A percentile compares a stretch with the other conserved stretches of the same genome.
Conservation (phyloP, 2,888 invertebrate species). For the Coenonympha glycerion region DNA sequence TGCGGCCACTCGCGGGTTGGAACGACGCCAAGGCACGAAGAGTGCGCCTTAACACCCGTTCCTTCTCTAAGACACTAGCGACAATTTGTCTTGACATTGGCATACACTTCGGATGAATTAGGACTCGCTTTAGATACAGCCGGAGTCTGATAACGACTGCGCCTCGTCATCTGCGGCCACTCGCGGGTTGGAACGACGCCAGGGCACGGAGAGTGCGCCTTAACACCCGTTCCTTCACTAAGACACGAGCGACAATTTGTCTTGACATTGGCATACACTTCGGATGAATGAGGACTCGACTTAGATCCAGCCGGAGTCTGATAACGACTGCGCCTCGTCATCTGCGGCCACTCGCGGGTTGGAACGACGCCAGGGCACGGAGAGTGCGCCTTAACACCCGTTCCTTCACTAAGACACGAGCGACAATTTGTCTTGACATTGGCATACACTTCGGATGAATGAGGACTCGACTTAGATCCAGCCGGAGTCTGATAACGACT, state of each 20-base stretch:
- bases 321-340: too few relatives aligned
- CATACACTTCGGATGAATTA: background rate
- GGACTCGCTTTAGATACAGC: background rate
- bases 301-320: background rate
- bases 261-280: background rate
- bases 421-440: background rate
- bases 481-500: too few relatives aligned
- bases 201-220: too few relatives aligned
- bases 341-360: too few relatives aligned
- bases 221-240: too few relatives aligned
- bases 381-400: too few relatives aligned
- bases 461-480: background rate
- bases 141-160: background rate
- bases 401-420: too few relatives aligned
- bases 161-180: too few relatives aligned
- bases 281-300: background rate
- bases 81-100: background rate
- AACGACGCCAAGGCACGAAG: slow-evolving; percentile 55
- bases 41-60: slow-evolving; percentile 17
- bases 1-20: slow-evolving; percentile 51
- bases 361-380: too few relatives aligned
- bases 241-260: background rate
- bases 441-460: background rate
- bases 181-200: too few relatives aligned
- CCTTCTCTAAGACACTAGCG: slow-evolving; percentile 11